Conservation (phyloP, 2,113 vertebrate genomes). For the Hemibagrus wyckioides region DNA sequence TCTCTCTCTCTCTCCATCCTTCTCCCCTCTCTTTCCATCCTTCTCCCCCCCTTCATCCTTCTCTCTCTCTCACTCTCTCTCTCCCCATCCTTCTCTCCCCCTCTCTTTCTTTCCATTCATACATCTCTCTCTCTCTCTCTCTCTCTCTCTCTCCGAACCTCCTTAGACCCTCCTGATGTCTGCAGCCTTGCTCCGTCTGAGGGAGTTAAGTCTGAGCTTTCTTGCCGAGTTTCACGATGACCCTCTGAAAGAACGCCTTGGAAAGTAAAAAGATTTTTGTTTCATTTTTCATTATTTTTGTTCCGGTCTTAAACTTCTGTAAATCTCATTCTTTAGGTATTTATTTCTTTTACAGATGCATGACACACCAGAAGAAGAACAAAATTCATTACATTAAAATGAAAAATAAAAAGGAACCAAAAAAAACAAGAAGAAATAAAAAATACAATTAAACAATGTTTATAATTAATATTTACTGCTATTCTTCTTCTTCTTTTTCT, state of each 20-base stretch:
- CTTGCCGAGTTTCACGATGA: slow-evolving; percentile 48
- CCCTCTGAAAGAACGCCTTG: neutral
- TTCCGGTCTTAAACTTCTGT: neutral
- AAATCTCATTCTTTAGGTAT: neutral
- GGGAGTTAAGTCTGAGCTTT: slow-evolving; percentile 59
- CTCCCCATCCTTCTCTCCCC: neutral
- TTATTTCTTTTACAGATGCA: neutral
- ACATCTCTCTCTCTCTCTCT: slow-evolving; percentile 34
- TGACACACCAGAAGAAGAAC: neutral
- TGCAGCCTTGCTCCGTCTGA: slow-evolving; percentile 40
- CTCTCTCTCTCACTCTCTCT: neutral
- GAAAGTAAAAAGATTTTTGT: neutral
- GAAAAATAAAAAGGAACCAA: neutral
- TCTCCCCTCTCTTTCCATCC: too few relatives aligned
- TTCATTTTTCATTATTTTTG: neutral
- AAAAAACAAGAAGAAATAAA: neutral
- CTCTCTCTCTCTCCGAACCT: slow-evolving; percentile 41
- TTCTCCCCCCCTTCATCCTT: too few relatives aligned
- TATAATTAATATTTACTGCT: neutral
- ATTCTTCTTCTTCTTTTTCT: neutral
- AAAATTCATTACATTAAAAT: neutral
- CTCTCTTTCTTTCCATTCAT: too few relatives aligned
- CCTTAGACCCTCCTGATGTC: slow-evolving; percentile 43
- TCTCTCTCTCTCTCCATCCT: too few relatives aligned
- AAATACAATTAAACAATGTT: neutral